phyloP scores from a whole-genome alignment of 2,797 vertebrate species.

The Percopsis omiscomaycus region DNA sequence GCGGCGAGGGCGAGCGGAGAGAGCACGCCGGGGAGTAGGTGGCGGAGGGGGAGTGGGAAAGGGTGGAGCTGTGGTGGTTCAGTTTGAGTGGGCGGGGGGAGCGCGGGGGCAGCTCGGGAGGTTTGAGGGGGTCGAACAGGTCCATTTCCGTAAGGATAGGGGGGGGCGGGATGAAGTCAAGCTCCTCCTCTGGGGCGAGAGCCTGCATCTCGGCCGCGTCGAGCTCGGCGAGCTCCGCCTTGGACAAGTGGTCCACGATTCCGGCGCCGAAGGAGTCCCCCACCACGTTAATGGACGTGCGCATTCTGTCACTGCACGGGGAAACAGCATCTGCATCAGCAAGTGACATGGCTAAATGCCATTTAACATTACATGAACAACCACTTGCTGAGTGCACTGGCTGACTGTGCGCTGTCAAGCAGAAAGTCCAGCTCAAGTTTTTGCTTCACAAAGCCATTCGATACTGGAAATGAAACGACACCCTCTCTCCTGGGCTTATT shows the following conservation, averaged over 20 bases:
- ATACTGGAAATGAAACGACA: too few species aligned
- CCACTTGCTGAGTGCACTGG: too few species aligned
- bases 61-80: constrained; percentile 68
- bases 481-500: too few species aligned
- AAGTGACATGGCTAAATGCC: too few species aligned
- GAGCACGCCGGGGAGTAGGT: constrained; percentile 72
- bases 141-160: constrained; percentile 74
- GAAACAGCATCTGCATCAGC: constrained; percentile 25
- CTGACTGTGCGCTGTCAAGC: too few species aligned
- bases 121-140: constrained; percentile 68
- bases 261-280: constrained; percentile 85
- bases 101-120: constrained; percentile 75
- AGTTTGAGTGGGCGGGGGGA: constrained; percentile 73
- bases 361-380: too few species aligned
- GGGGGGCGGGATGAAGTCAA: constrained; percentile 74
- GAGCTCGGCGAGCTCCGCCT: constrained; percentile 72
- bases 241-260: constrained; percentile 82
- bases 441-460: too few species aligned
- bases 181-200: constrained; percentile 56
- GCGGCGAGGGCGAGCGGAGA: constrained; percentile 70
- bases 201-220: constrained; percentile 70
- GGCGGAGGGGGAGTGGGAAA: constrained; percentile 65
- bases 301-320: constrained; percentile 80
- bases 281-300: constrained; percentile 85
- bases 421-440: too few species aligned